Conservation (phyloP, 53 echinoderm and acorn worm genomes). For the Luidia sarsii region DNA sequence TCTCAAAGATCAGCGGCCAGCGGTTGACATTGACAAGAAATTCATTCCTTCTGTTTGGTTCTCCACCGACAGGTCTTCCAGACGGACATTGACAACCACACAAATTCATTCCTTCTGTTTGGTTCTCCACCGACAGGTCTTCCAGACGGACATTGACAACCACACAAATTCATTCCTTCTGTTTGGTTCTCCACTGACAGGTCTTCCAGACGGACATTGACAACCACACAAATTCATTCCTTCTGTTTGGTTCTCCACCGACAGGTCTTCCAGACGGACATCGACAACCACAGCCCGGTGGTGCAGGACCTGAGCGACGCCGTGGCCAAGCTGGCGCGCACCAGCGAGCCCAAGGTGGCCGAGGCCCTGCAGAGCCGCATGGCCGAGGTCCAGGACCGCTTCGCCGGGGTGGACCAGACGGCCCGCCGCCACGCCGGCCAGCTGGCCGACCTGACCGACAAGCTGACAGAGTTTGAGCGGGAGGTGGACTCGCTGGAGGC, state of each 20-base stretch:
- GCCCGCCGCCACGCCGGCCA: constrained; percentile 62
- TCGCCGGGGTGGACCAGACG: constrained; percentile 59
- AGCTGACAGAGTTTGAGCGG: constrained; percentile 88
- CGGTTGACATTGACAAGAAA: neutral
- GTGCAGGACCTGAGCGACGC: constrained; percentile 77
- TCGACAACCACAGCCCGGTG: constrained; percentile 92
- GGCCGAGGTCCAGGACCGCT: constrained; percentile 80
- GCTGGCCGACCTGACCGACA: constrained; percentile 77
- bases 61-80: constrained; percentile 73
- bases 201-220: constrained; percentile 90
- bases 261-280: constrained; percentile 89
- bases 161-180: neutral
- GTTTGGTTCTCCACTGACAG: constrained; percentile 39
- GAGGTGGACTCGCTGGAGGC: constrained; percentile 87
- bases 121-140: too few relatives aligned
- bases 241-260: too few relatives aligned
- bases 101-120: too few relatives aligned
- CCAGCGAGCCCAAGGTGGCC: constrained; percentile 80
- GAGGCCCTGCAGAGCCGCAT: constrained; percentile 68
- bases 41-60: neutral
- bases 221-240: too few relatives aligned
- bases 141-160: neutral
- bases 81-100: constrained; percentile 93
- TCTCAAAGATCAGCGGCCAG: too few relatives aligned
- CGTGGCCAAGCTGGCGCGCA: constrained; percentile 73